phyloP scores from a whole-genome alignment of 2,888 invertebrate genomes.

The Apamea crenata region DNA sequence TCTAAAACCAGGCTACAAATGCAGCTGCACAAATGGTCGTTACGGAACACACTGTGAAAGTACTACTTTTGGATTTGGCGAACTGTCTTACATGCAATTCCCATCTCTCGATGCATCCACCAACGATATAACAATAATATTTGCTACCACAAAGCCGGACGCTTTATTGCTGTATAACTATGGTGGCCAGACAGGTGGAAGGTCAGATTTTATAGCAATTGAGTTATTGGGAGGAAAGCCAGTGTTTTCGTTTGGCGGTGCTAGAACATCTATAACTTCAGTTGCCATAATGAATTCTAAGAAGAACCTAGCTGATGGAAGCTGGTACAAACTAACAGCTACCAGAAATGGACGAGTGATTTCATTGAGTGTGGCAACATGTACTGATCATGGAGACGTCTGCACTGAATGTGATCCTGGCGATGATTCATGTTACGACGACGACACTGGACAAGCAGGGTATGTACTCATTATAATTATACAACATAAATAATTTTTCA shows the following conservation, averaged over 20 bases:
- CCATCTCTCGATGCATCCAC: conserved; percentile 96
- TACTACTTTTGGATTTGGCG: conserved; percentile 96
- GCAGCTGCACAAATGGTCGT: conserved; percentile 96
- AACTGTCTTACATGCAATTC: conserved; percentile 97
- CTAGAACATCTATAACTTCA: conserved; percentile 96
- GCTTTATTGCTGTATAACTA: conserved; percentile 97
- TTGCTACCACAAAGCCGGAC: conserved; percentile 96
- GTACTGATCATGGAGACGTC: conserved; percentile 96
- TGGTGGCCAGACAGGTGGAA: conserved; percentile 96
- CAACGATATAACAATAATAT: conserved; percentile 97
- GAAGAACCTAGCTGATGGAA: conserved; percentile 94
- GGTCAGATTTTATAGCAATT: conserved; percentile 97
- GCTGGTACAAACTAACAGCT: conserved; percentile 97
- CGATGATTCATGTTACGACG: conserved; percentile 95
- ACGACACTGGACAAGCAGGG: conserved; percentile 97
- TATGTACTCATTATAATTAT: conserved; percentile 84
- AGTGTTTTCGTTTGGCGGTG: conserved; percentile 97
- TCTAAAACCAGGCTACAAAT: conserved; percentile 96
- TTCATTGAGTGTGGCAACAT: conserved; percentile 95
- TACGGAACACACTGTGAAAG: conserved; percentile 98
- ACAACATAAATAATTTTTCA: not conserved
- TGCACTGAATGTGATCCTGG: conserved; percentile 97
- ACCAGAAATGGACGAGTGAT: conserved; percentile 97
- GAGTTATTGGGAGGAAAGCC: conserved; percentile 96
- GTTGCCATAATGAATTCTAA: conserved; percentile 92